Evolutionary conservation across 2,113 vertebrate genomes (phyloP), one percentile per base, ranked within the genome.

Genomic region (Marcusenius ussheri): DNA sequence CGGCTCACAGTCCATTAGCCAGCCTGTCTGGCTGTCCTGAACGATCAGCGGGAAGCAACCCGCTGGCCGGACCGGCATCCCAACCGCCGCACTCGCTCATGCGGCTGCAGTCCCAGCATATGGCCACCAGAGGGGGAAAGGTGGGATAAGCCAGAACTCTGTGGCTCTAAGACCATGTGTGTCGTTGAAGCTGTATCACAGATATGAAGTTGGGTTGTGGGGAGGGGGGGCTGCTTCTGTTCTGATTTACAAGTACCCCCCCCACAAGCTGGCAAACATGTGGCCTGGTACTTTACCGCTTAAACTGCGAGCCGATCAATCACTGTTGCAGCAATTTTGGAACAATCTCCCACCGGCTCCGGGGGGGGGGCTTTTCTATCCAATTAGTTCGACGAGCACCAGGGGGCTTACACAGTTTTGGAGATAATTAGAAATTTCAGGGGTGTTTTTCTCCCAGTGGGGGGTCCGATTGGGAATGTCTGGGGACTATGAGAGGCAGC

Each of bases 401-500:
- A 49, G 87, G 91, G 89, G 90, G 89, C 62, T 88, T 0, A 15
- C 89, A 90, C 62, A 92, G 90, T 91, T 92, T 90, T 56, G 90
- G 90, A 90, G 91, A 93, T 93, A 93, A 94, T 93, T 91, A 92
- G 91, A 92, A 89, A 94, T 92, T 94, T 92, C 92, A 92, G 80
- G 91, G 91, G 92, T 93, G 91, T 92, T 92, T 93, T 94, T 89
- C 83, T 58, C 93, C 93, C 92, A 9, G 88, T 42, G 35, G 93
- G 93, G 92, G 90, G 91, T 93, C 90, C 92, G 93, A 94, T 93
- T 87, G 87, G 91, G 91, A 91, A 90, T 87, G 89, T 93, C 90
- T 90, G 21, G 91, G 90, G 89, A 90, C 53, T 89, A 62, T 9
- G 90, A 21, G 51, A 87, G 90, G 91, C 91, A 90, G 90, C 91